These are phyloP conservation scores for Aurelia aurita complex sp. Pacific DNA, from an alignment of 30 jellyfish, hydroid and myxozoan genomes.

Conservation along the genomic window DNA sequence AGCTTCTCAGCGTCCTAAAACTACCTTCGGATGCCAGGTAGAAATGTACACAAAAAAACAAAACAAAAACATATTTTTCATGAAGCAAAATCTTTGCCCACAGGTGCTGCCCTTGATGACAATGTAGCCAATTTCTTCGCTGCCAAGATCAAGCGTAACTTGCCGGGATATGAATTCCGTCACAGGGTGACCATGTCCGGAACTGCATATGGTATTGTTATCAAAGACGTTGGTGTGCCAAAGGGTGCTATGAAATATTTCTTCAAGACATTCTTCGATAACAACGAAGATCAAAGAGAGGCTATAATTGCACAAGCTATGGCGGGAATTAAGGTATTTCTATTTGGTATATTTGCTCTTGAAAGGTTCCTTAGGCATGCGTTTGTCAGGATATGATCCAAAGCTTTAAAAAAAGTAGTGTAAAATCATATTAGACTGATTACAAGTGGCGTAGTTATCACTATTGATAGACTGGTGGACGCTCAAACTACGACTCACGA, in stretches of 20 bases:
- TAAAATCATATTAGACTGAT: too few species aligned
- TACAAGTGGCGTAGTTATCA: too few species aligned
- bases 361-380: neutral
- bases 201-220: slow-evolving; percentile 70
- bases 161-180: slow-evolving; percentile 50
- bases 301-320: slow-evolving; percentile 67
- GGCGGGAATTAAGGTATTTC: slow-evolving; percentile 72
- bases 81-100: too few species aligned
- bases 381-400: too few species aligned
- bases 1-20: too few species aligned
- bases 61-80: too few species aligned
- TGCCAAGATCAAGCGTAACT: slow-evolving; percentile 12
- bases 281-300: slow-evolving; percentile 86
- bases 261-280: slow-evolving; percentile 68
- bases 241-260: slow-evolving; percentile 52
- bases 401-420: too few species aligned
- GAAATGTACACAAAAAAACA: too few species aligned
- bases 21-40: too few species aligned
- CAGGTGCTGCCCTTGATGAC: slow-evolving; percentile 87
- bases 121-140: slow-evolving; percentile 57
- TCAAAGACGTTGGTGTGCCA: slow-evolving; percentile 47
- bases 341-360: neutral
- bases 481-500: too few species aligned
- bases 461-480: too few species aligned
- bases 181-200: slow-evolving; percentile 63